Percentiles rank a stretch among this genome's conserved stretches.
These are phyloP conservation scores for Psix sp. DNA, from an alignment of 1,140 invertebrate genomes.

Conservation along the genomic window DNA sequence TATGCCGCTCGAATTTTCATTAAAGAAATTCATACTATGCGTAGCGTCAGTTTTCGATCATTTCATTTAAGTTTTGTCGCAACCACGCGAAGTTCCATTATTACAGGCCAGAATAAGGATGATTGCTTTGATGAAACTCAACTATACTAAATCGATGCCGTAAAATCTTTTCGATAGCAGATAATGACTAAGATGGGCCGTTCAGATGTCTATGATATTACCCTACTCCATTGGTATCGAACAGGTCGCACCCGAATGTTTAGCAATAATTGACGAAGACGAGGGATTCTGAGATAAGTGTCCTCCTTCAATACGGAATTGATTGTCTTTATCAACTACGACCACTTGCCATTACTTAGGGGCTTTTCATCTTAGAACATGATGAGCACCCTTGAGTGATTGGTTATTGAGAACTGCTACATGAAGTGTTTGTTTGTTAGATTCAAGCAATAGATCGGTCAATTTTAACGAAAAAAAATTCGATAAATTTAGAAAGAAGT, in stretches of 20 bases:
- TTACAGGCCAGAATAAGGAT: too few species aligned
- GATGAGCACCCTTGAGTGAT: too few species aligned
- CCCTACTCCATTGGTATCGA: conserved; percentile 1
- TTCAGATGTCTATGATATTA: conserved; percentile 13
- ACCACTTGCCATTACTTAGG: conserved; percentile 2
- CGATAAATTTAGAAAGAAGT: too few species aligned
- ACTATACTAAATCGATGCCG: too few species aligned
- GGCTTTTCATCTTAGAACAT: conserved; percentile 13
- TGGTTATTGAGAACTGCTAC: too few species aligned
- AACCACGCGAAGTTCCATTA: too few species aligned
- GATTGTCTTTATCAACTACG: conserved; percentile 8
- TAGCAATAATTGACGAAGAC: conserved; percentile 6
- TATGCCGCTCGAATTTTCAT: conserved; percentile 40
- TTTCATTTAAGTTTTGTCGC: neutral
- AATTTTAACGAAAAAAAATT: too few species aligned
- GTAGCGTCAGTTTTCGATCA: conserved; percentile 9
- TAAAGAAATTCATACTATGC: conserved; percentile 28
- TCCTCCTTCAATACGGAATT: conserved; percentile 9
- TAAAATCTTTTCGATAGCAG: neutral
- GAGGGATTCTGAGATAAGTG: neutral
- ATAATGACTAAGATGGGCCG: conserved; percentile 7
- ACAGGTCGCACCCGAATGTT: conserved; percentile 7
- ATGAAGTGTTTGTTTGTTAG: too few species aligned
- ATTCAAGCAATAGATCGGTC: too few species aligned
- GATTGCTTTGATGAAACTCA: too few species aligned